A percentile compares a stretch with the other conserved stretches of the same genome.
phyloP scores from a whole-genome alignment of 2,797 vertebrate species.

The Poecilia picta region DNA sequence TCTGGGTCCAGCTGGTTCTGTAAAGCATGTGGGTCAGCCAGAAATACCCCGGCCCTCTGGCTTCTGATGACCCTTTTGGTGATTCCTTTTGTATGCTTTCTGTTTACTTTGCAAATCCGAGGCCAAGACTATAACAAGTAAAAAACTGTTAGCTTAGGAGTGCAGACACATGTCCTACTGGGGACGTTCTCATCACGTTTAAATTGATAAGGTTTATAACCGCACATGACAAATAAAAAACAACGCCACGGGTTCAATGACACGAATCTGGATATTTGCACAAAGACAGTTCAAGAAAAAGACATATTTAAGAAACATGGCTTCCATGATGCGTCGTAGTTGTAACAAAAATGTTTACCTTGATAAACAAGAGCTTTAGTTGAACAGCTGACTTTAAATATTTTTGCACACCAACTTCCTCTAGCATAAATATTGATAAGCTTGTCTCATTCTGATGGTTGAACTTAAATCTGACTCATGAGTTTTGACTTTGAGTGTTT shows the following conservation, averaged over 20 bases:
- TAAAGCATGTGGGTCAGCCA: slow-evolving; percentile 68
- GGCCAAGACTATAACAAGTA: slow-evolving; percentile 11
- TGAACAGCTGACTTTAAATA: neutral
- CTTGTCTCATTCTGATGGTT: neutral
- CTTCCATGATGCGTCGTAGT: neutral
- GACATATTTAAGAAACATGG: neutral
- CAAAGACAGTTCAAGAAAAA: neutral
- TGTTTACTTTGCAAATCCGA: slow-evolving; percentile 4
- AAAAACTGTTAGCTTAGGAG: neutral
- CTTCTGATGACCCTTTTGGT: slow-evolving; percentile 59
- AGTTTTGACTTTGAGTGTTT: neutral
- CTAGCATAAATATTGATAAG: neutral
- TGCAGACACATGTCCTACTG: neutral
- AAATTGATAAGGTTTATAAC: neutral
- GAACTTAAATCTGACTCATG: neutral
- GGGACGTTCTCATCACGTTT: neutral
- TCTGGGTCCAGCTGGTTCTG: slow-evolving; percentile 56
- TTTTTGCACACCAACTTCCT: neutral
- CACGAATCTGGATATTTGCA: neutral
- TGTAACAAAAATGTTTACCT: neutral
- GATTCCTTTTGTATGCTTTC: slow-evolving; percentile 24
- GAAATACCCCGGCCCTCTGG: slow-evolving; percentile 61
- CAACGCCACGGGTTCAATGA: no score
- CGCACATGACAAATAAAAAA: neutral
- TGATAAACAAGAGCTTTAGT: neutral